Base-by-base conservation (phyloP, 1,140 invertebrate species). In the Drosophila pallidifrons region DNA sequence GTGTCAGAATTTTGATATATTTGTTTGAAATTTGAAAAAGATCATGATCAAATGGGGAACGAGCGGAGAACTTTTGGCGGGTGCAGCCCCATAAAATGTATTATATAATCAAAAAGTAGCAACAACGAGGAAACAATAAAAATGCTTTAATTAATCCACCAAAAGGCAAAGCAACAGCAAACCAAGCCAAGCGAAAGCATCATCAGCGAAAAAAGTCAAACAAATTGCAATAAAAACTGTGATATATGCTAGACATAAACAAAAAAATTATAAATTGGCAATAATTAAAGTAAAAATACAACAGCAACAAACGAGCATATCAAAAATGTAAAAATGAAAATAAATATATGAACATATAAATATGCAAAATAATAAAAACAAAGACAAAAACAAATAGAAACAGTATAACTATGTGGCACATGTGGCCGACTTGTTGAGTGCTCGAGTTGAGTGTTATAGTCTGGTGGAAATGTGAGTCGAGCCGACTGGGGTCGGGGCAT, bases 1-100 rank as follows among this genome's bases (percentile, higher is more conserved):
- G 85, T 88, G 85, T 88, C 85, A 89, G 75, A 78, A 78, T 89
- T 79, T 83, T 88, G 82, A 85, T 78, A 67, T 77, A 80, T 83
- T 83, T 88, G 72, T 72, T 83, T 75, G 80, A 70, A 75, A 82
- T 71, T 32, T 5, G 5, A 28, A 13, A 10, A 43, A 54, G 35
- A 54, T 54, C 51, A 6, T 15, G 49, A 69, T 61, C 46, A 65
- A 20, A 25, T 25, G 10, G 8, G 20, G 4, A 15, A 8, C 32
- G 35, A 76, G 25, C 46, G 79, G 79, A 55, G 76, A 79, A 88
- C 83, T 67, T 55, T 79, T 80, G 76, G 69, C 80, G 81, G 66
- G 46, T 55, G 25, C 20, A 30, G 52, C 47, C 41, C 47, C 41
- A 81, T 83, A 66, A 81, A 85, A 72, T 63, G 63, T 63, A 79